Evolutionary conservation across 2,797 vertebrate species (phyloP).

Genomic region (Urosaurus nigricauda): DNA sequence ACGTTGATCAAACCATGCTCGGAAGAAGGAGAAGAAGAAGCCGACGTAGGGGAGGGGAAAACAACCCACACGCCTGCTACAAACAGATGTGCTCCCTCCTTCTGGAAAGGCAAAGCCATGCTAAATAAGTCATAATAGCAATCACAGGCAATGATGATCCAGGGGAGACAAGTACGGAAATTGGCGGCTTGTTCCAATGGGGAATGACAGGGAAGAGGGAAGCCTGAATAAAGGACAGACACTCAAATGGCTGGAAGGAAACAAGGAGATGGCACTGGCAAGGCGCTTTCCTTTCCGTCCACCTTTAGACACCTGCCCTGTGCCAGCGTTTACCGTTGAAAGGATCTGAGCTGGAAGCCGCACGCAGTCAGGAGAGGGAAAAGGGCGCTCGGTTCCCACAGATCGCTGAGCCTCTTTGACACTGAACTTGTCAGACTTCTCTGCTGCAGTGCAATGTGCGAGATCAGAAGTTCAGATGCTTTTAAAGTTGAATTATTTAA

Average conservation of each 20-base stretch:
- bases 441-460: slow-evolving; percentile 33
- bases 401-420: not conserved
- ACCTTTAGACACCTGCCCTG: slow-evolving; percentile 23
- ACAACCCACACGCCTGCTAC: slow-evolving; percentile 9
- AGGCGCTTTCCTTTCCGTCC: slow-evolving; percentile 30
- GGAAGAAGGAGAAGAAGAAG: not conserved
- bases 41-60: not conserved
- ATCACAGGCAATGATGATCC: slow-evolving; percentile 9
- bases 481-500: slow-evolving; percentile 73
- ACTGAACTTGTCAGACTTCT: slow-evolving; percentile 20
- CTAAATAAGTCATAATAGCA: slow-evolving; percentile 41
- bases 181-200: not conserved
- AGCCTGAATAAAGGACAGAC: slow-evolving; percentile 11
- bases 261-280: not conserved
- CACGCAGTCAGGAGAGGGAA: not conserved
- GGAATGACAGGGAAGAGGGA: slow-evolving; percentile 14
- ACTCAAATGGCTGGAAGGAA: slow-evolving; percentile 34
- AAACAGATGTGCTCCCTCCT: not conserved
- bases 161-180: slow-evolving; percentile 21
- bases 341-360: slow-evolving; percentile 54
- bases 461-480: slow-evolving; percentile 69
- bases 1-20: slow-evolving; percentile 52
- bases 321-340: slow-evolving; percentile 46
- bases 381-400: slow-evolving; percentile 23
- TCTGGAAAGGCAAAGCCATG: slow-evolving; percentile 10